These are phyloP conservation scores for Megaceryle maxima DNA, from an alignment of 2,113 vertebrate species.

Conservation along the genomic window DNA sequence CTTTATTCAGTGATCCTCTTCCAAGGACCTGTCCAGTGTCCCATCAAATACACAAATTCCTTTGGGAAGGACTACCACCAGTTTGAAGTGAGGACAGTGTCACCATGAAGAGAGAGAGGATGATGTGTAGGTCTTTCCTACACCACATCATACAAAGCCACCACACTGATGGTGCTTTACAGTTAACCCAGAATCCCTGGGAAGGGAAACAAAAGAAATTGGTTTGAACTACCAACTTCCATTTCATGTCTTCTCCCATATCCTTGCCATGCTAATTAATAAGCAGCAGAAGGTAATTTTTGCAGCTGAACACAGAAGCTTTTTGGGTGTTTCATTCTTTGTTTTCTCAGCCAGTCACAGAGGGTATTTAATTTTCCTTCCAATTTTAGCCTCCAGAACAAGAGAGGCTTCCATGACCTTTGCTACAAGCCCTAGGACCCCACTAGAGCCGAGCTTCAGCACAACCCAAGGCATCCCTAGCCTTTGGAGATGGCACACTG, in stretches of 20 bases:
- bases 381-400: conserved; percentile 13
- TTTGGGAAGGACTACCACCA: background rate
- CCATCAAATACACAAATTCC: background rate
- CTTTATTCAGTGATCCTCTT: background rate
- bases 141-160: fast-evolving
- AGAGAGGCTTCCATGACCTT: conserved; percentile 12
- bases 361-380: conserved; percentile 22
- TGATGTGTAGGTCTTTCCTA: background rate
- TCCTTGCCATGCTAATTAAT: background rate
- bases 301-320: background rate
- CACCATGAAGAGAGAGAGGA: background rate
- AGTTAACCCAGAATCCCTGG: background rate
- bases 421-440: background rate
- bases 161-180: background rate
- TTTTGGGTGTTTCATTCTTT: background rate
- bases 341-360: background rate
- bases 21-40: background rate
- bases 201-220: background rate
- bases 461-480: background rate
- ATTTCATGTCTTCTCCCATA: background rate
- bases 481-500: background rate
- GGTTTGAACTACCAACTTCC: background rate
- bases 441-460: background rate
- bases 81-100: background rate
- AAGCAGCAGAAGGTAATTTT: background rate